Evolutionary conservation across 2,113 vertebrate genomes (phyloP).

Genomic region (Lanius collurio): DNA sequence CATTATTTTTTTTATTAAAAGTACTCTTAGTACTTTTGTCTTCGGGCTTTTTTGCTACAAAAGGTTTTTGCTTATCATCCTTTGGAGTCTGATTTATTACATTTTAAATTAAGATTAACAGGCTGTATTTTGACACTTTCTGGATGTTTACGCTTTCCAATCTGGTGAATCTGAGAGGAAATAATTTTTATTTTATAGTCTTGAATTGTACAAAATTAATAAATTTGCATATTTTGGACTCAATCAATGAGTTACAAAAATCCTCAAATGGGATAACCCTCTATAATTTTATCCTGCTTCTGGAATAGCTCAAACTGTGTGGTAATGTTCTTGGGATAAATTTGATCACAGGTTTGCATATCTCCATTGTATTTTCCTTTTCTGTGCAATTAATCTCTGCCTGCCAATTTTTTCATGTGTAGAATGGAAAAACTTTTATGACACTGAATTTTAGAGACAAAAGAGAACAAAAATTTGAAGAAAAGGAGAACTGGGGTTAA

Average conservation of each 20-base stretch:
- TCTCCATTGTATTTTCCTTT: not conserved
- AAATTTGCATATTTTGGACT: not conserved
- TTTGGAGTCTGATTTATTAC: not conserved
- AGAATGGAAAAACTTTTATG: not conserved
- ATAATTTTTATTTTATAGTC: not conserved
- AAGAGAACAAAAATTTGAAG: not conserved
- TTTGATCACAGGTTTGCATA: not conserved
- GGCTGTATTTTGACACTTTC: not conserved
- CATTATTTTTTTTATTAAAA: not conserved
- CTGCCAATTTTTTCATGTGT: not conserved
- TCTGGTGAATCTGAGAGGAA: not conserved
- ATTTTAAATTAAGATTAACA: not conserved
- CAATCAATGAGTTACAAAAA: not conserved
- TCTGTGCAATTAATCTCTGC: not conserved
- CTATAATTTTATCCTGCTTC: not conserved
- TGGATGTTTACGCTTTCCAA: not conserved
- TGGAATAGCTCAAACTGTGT: not conserved
- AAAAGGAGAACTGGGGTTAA: not conserved
- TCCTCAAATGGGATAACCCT: not conserved
- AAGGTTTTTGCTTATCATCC: not conserved
- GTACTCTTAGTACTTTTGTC: not conserved
- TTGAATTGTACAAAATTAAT: not conserved
- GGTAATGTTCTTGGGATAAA: not conserved
- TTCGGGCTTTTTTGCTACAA: not conserved
- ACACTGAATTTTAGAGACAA: not conserved